These are phyloP conservation scores for Salpingus planirostris DNA, from an alignment of 2,888 invertebrate genomes.

Conservation along the genomic window DNA sequence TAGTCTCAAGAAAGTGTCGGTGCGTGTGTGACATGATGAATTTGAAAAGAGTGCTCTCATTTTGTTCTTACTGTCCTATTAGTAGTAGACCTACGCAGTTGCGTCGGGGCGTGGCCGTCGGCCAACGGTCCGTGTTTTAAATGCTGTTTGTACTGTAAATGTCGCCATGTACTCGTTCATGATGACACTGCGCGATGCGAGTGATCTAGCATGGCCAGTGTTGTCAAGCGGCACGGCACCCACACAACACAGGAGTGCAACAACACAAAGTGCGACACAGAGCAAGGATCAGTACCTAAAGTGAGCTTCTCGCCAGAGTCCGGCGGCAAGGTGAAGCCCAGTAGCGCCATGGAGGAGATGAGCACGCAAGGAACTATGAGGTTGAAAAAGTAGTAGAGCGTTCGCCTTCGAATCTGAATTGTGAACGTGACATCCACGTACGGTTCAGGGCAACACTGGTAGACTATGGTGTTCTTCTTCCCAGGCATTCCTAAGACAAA, in stretches of 20 bases:
- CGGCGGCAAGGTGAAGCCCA: constrained; percentile 96
- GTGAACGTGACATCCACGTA: constrained; percentile 95
- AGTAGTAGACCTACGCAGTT: too few species aligned
- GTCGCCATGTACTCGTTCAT: constrained; percentile 20
- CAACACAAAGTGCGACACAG: constrained; percentile 29
- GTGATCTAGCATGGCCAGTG: constrained; percentile 29
- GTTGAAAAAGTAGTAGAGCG: constrained; percentile 98
- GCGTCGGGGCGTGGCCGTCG: constrained; percentile 12
- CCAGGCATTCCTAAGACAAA: constrained; percentile 76
- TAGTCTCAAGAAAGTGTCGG: too few species aligned
- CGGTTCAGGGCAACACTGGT: constrained; percentile 90
- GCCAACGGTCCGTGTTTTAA: constrained; percentile 13
- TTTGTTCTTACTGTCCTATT: too few species aligned
- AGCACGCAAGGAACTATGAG: constrained; percentile 98
- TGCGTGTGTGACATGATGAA: too few species aligned
- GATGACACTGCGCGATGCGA: constrained; percentile 28
- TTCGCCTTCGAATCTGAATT: constrained; percentile 91
- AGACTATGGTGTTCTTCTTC: constrained; percentile 80
- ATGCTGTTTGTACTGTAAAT: constrained; percentile 14
- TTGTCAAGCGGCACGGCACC: constrained; percentile 29
- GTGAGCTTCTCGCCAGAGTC: constrained; percentile 96
- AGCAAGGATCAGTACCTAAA: constrained; percentile 56
- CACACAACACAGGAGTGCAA: constrained; percentile 30
- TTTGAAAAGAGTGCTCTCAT: too few species aligned
- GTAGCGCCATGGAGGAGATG: constrained; percentile 96